These are phyloP conservation scores for Melanotus villosus DNA, from an alignment of 2,888 invertebrate genomes.

Conservation along the genomic window DNA sequence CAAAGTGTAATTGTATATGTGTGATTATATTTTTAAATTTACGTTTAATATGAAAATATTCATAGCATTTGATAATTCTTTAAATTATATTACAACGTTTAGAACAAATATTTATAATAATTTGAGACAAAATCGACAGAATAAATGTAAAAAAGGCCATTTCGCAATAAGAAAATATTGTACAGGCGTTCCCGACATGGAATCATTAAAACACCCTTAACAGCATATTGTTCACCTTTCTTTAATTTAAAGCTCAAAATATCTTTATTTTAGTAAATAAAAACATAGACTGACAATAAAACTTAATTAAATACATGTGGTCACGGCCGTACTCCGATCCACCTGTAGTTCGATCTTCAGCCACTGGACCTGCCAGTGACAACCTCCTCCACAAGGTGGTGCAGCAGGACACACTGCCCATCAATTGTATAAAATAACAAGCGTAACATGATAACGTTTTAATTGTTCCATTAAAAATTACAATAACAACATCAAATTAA, in stretches of 20 bases:
- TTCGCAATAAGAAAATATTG: slow-evolving; percentile 64
- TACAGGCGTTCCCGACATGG: slow-evolving; percentile 63
- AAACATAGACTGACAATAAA: slow-evolving; percentile 67
- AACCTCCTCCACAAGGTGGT: slow-evolving; percentile 40
- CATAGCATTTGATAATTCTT: slow-evolving; percentile 66
- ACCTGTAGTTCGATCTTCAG: slow-evolving; percentile 62
- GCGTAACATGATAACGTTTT: slow-evolving; percentile 68
- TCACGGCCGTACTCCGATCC: slow-evolving; percentile 65
- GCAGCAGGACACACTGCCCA: slow-evolving; percentile 39
- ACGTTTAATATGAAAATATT: slow-evolving; percentile 68
- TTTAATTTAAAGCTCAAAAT: slow-evolving; percentile 68
- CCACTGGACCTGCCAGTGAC: slow-evolving; percentile 61
- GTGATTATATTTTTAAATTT: slow-evolving; percentile 68
- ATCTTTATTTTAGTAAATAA: slow-evolving; percentile 58
- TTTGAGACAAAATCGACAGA: slow-evolving; percentile 54
- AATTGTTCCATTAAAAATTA: slow-evolving; percentile 67
- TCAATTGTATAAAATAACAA: slow-evolving; percentile 66
- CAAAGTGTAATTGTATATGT: slow-evolving; percentile 60
- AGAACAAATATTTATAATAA: slow-evolving; percentile 65
- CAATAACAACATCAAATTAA: slow-evolving; percentile 68
- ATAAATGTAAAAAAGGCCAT: slow-evolving; percentile 60
- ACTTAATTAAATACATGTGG: slow-evolving; percentile 61
- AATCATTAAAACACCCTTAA: slow-evolving; percentile 63
- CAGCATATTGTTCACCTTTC: slow-evolving; percentile 66
- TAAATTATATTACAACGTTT: slow-evolving; percentile 67